Conservation (phyloP, 2,888 invertebrate species). For the Tipula unca region DNA sequence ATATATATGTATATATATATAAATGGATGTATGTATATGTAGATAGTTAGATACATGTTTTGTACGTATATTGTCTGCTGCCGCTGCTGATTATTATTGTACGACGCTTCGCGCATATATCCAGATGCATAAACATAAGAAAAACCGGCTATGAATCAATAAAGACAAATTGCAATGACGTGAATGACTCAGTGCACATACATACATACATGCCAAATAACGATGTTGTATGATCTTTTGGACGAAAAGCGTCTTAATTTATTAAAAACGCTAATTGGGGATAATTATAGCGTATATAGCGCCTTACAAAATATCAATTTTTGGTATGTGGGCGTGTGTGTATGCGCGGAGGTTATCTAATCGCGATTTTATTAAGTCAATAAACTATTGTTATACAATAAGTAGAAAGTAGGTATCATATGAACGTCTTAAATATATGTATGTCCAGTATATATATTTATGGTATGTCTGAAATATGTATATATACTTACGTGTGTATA, state of each 20-base stretch:
- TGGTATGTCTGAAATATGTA: neutral
- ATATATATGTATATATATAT: neutral
- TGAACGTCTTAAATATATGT: neutral
- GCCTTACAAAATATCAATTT: neutral
- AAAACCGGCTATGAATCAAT: neutral
- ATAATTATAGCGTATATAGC: neutral
- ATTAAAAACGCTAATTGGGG: neutral
- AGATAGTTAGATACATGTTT: neutral
- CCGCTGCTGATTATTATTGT: neutral
- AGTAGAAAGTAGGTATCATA: neutral
- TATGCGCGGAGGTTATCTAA: neutral
- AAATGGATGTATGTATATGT: neutral
- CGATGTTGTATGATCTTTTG: neutral
- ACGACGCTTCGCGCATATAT: neutral
- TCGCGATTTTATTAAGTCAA: neutral
- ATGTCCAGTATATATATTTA: neutral
- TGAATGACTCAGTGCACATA: neutral
- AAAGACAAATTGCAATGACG: neutral
- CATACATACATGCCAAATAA: neutral
- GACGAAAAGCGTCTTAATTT: neutral
- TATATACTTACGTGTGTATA: no score
- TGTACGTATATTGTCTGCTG: no score
- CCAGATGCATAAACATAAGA: neutral
- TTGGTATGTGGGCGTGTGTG: neutral
- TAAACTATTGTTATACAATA: neutral